Conservation (phyloP, 2,797 vertebrate genomes). For the Mus spretus region DNA sequence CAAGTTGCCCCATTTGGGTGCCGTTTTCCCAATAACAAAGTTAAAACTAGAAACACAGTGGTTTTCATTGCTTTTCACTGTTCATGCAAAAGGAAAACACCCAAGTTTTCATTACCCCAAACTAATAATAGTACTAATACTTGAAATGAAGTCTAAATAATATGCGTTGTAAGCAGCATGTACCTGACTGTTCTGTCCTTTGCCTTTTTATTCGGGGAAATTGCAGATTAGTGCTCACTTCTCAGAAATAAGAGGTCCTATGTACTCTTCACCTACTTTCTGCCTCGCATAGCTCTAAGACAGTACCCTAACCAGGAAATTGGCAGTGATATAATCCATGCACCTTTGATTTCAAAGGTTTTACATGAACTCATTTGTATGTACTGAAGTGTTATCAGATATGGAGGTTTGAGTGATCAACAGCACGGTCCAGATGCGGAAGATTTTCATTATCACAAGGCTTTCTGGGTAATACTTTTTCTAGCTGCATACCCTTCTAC, state of each 20-base stretch:
- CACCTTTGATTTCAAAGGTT: slow-evolving; percentile 44
- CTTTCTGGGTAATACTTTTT: slow-evolving; percentile 1
- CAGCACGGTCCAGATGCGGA: slow-evolving; percentile 46
- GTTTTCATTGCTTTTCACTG: slow-evolving; percentile 15
- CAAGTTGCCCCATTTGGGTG: not conserved
- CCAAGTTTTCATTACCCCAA: not conserved
- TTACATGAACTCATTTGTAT: slow-evolving; percentile 27
- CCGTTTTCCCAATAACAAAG: slow-evolving; percentile 21
- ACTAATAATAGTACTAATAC: not conserved
- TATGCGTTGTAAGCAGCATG: slow-evolving; percentile 14
- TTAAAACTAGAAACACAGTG: slow-evolving; percentile 26
- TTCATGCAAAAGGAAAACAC: slow-evolving; percentile 14
- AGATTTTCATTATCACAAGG: slow-evolving; percentile 9
- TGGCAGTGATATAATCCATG: not conserved
- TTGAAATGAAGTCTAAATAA: slow-evolving; percentile 41
- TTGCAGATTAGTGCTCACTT: not conserved
- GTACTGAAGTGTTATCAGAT: slow-evolving; percentile 47
- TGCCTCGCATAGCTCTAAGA: not conserved
- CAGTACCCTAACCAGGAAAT: slow-evolving; percentile 42
- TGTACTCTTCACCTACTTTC: slow-evolving; percentile 31
- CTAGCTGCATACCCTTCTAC: not conserved
- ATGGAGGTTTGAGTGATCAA: slow-evolving; percentile 39
- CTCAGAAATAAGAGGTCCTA: slow-evolving; percentile 24
- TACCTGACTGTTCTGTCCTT: not conserved
- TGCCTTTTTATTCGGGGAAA: slow-evolving; percentile 34